Evolutionary conservation across 2,113 vertebrate genomes (phyloP).

Genomic region (Lepisosteus osseus): DNA sequence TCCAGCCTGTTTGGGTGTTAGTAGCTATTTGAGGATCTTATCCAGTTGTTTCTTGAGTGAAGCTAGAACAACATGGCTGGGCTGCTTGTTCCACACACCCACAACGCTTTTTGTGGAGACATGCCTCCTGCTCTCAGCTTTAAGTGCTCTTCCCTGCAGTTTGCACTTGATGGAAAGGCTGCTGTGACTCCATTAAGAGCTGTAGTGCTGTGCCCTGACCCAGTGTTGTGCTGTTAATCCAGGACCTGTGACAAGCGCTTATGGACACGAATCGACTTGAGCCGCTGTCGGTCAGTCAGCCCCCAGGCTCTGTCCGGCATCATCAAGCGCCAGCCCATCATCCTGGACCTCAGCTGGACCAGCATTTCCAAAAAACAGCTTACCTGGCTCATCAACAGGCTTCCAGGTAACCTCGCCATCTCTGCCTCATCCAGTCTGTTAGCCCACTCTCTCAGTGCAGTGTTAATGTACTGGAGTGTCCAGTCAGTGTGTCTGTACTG

Average conservation of each 20-base stretch:
- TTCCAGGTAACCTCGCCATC: slow-evolving; percentile 70
- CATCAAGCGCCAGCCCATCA: slow-evolving; percentile 91
- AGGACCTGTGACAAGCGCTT: slow-evolving; percentile 97
- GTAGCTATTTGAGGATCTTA: too few species aligned
- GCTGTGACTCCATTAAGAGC: too few species aligned
- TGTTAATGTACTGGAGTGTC: too few species aligned
- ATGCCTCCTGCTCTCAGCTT: too few species aligned
- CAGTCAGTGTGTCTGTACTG: background rate
- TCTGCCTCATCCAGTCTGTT: background rate
- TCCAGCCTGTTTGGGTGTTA: too few species aligned
- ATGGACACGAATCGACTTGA: slow-evolving; percentile 92
- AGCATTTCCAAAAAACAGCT: slow-evolving; percentile 97
- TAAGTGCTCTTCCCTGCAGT: too few species aligned
- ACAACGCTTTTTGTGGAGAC: too few species aligned
- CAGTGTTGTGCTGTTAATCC: background rate
- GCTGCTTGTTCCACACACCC: too few species aligned
- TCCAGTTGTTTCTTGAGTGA: too few species aligned
- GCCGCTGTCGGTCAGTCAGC: slow-evolving; percentile 86
- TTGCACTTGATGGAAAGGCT: too few species aligned
- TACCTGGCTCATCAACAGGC: slow-evolving; percentile 89
- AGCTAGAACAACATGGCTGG: too few species aligned
- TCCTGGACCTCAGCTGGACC: slow-evolving; percentile 95
- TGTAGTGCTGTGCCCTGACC: too few species aligned
- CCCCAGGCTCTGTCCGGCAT: slow-evolving; percentile 92
- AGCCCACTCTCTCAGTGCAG: background rate